Percentiles rank a stretch among this genome's conserved stretches.
phyloP scores from a whole-genome alignment of 2,113 vertebrate genomes.

The Centropristis striata region DNA sequence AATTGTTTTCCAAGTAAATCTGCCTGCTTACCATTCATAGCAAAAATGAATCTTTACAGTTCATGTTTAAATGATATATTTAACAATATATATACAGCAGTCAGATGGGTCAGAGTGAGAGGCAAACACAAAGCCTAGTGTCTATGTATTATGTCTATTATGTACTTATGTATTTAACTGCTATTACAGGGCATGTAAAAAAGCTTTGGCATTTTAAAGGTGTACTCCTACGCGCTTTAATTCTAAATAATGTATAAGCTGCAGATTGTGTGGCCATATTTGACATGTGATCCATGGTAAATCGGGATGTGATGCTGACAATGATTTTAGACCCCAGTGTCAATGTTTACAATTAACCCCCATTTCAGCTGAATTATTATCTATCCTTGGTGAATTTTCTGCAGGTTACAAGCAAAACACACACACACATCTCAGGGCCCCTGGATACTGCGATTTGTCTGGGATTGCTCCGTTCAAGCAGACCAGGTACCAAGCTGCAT shows the following conservation, averaged over 20 bases:
- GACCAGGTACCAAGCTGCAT: neutral
- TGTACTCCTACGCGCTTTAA: slow-evolving; percentile 45
- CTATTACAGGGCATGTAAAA: slow-evolving; percentile 20
- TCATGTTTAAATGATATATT: neutral
- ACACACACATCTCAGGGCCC: slow-evolving; percentile 27
- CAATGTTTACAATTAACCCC: slow-evolving; percentile 68
- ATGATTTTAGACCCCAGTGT: slow-evolving; percentile 52
- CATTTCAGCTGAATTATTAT: slow-evolving; percentile 38
- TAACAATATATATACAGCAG: neutral
- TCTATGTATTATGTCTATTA: too few relatives aligned
- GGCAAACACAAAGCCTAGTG: slow-evolving; percentile 9
- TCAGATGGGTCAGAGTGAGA: neutral
- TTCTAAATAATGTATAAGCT: slow-evolving; percentile 49
- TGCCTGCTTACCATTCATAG: neutral
- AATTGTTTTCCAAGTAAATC: neutral
- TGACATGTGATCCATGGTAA: slow-evolving; percentile 35
- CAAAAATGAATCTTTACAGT: neutral
- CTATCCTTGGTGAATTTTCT: slow-evolving; percentile 19
- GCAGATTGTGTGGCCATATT: slow-evolving; percentile 40
- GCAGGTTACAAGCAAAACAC: slow-evolving; percentile 34
- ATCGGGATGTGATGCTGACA: slow-evolving; percentile 31
- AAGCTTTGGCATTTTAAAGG: slow-evolving; percentile 39
- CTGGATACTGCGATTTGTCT: slow-evolving; percentile 16
- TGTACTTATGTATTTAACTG: slow-evolving; percentile 2
- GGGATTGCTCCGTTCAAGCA: slow-evolving; percentile 9